phyloP scores from a whole-genome alignment of 2,797 vertebrate genomes.

The Aphelocoma californica region DNA sequence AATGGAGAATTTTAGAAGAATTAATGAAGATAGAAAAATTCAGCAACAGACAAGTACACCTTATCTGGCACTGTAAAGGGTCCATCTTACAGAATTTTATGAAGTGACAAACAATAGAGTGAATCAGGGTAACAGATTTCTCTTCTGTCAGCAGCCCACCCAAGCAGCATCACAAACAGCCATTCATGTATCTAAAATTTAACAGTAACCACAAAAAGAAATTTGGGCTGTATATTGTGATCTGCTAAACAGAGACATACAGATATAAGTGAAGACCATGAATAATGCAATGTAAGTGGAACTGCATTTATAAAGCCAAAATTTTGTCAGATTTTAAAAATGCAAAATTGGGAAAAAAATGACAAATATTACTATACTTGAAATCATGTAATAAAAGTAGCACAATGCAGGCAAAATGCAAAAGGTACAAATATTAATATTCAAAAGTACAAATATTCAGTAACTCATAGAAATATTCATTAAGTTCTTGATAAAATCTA shows the following conservation, averaged over 20 bases:
- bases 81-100: not conserved
- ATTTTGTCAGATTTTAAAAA: conserved; percentile 35
- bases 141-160: conserved; percentile 76
- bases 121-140: conserved; percentile 3
- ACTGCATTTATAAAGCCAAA: conserved; percentile 26
- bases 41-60: not conserved
- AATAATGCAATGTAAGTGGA: conserved; percentile 27
- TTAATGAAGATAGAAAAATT: not conserved
- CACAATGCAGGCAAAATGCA: not conserved
- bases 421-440: not conserved
- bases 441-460: not conserved
- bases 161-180: conserved; percentile 66
- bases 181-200: conserved; percentile 57
- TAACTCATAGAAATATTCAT: not conserved
- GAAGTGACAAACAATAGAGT: not conserved
- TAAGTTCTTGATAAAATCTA: conserved; percentile 43
- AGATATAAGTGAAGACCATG: not conserved
- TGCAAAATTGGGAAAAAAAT: not conserved
- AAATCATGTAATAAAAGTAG: not conserved
- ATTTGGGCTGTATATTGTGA: conserved; percentile 54
- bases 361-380: not conserved
- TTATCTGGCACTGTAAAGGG: not conserved
- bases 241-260: conserved; percentile 67
- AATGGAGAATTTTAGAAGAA: not conserved
- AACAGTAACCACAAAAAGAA: conserved; percentile 73